These are phyloP conservation scores for Pocota personata DNA, from an alignment of 2,888 invertebrate genomes.

Conservation along the genomic window DNA sequence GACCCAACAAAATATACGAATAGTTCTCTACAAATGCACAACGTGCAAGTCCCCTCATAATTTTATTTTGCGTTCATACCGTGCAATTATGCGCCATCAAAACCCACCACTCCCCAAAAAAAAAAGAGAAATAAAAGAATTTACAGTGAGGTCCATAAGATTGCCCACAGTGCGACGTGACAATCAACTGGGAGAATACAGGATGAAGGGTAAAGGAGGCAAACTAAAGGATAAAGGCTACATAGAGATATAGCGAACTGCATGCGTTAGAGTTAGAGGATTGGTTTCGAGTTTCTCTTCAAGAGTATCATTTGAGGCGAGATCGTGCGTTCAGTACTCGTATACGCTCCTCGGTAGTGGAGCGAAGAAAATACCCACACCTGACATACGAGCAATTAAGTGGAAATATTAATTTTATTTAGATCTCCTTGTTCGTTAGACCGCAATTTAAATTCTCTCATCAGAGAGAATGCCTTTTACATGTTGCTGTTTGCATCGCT, in stretches of 20 bases:
- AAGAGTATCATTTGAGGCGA: conserved; percentile 33
- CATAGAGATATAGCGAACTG: conserved; percentile 5
- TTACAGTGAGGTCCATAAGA: conserved; percentile 44
- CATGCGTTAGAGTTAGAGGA: conserved; percentile 62
- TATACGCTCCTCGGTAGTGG: not conserved
- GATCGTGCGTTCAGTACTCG: conserved; percentile 34
- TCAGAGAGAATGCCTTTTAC: not conserved
- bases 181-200: conserved; percentile 42
- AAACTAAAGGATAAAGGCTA: conserved; percentile 26
- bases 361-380: conserved; percentile 29
- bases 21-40: conserved; percentile 27
- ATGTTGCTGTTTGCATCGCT: not conserved
- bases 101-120: conserved; percentile 65
- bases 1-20: conserved; percentile 29
- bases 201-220: conserved; percentile 22
- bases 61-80: conserved; percentile 54
- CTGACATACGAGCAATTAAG: conserved; percentile 39
- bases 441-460: conserved; percentile 23
- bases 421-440: conserved; percentile 31
- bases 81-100: conserved; percentile 73
- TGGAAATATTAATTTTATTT: conserved; percentile 41
- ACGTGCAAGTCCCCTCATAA: conserved; percentile 49
- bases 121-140: conserved; percentile 32
- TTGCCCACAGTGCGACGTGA: conserved; percentile 36
- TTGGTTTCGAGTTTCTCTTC: conserved; percentile 59